These are phyloP conservation scores for Conomelus anceps DNA, from an alignment of 2,888 invertebrate genomes.

Conservation along the genomic window DNA sequence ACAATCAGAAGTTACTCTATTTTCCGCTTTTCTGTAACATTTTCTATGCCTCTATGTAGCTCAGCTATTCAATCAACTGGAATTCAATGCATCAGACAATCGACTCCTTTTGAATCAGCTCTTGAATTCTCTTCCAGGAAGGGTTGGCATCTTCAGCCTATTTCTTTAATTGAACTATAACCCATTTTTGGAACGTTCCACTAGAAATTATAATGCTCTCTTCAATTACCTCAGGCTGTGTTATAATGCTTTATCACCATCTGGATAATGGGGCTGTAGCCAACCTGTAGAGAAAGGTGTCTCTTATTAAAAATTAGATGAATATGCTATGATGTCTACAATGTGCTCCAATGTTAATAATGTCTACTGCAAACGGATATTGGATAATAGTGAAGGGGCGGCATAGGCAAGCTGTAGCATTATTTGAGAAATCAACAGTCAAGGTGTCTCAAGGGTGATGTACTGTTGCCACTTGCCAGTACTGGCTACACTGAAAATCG, in stretches of 20 bases:
- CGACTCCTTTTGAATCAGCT: background rate
- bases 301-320: background rate
- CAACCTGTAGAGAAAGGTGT: background rate
- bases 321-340: no score
- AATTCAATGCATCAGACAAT: background rate
- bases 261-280: background rate
- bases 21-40: no score
- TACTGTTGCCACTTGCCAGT: no score
- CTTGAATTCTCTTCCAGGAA: background rate
- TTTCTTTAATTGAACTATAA: background rate
- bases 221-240: background rate
- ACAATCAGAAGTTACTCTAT: no score
- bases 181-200: background rate
- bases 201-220: background rate
- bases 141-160: background rate
- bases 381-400: no score
- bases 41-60: no score
- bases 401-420: no score
- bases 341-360: no score
- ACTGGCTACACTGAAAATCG: no score
- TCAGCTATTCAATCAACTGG: background rate
- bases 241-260: background rate
- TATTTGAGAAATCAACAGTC: no score
- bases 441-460: no score
- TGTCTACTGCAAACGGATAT: no score